These are phyloP conservation scores for Hylia prasina DNA, from an alignment of 2,113 vertebrate genomes.

Conservation along the genomic window DNA sequence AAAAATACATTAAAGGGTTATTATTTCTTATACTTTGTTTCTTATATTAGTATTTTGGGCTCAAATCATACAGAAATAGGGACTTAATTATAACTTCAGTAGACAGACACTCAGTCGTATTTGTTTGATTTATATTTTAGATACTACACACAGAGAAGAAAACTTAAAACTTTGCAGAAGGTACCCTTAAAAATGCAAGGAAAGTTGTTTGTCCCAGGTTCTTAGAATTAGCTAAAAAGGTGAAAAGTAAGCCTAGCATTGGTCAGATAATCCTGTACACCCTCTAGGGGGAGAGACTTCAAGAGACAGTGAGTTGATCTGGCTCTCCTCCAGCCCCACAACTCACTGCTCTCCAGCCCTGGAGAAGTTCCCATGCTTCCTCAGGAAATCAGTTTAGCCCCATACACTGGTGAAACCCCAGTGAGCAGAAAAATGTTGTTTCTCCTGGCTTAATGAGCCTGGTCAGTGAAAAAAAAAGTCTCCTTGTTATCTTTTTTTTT, in stretches of 20 bases:
- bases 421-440: neutral
- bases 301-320: fast-evolving
- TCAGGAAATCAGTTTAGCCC: neutral
- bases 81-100: neutral
- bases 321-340: neutral
- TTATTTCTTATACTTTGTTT: neutral
- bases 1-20: neutral
- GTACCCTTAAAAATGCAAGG: neutral
- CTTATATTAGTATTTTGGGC: neutral
- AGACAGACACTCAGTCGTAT: neutral
- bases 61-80: neutral
- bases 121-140: neutral
- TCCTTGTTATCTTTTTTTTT: neutral
- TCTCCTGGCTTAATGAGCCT: neutral
- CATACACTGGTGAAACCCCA: neutral
- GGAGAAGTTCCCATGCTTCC: neutral
- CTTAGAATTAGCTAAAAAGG: neutral
- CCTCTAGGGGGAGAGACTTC: fast-evolving
- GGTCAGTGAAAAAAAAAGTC: neutral
- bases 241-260: neutral
- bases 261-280: neutral
- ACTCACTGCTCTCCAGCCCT: neutral
- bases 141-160: neutral
- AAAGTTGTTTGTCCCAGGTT: neutral
- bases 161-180: neutral